Base-by-base conservation (phyloP, 1,140 invertebrate species). In the Drosophila kurseongensis region DNA sequence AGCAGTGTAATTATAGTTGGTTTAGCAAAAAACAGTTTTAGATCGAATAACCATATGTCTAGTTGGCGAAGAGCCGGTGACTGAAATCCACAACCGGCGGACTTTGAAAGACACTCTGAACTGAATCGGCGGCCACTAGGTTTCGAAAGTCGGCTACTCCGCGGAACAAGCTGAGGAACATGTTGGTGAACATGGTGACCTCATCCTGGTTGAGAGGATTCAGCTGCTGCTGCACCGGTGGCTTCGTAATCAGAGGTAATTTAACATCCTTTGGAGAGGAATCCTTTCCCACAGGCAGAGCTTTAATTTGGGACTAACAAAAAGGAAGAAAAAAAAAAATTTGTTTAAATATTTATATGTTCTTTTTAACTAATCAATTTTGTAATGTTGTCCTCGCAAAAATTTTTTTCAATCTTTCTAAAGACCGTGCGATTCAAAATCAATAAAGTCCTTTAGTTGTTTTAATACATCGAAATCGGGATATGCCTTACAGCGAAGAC, bases 51-150 rank as follows among this genome's bases (percentile, higher is more conserved):
- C 8, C 13, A 50, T 4, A 23, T 4, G 7, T 14, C 29, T 78
- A 71, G 41, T 52, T 72, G 51, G 66, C 65, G 56, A 88, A 88
- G 6, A 88, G 52, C 4, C 84, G 72, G 51, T 77, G 80, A 9
- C 84, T 88, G n/a, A 80, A 80, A 48, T 82, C 76, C 3, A 77
- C 44, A 51, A 88, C 58, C 0, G 83, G 79, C n/a, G 83, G 83
- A 74, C 79, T 88, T 38, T 88, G 75, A 83, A 83, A 88, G 29
- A 88, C 68, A 47, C 76, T 83, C 56, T 88, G 76, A 0, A 88
- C 79, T 0, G 84, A 59, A 29, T 88, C 79, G 48, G 56, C 62
- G 13, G 84, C 84, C 35, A 88, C 76, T 32, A 72, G 4, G 61
- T 88, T 88, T 4, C 84, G 80, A 69, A 71, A 90, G 18, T 89